A percentile compares a stretch with the other conserved stretches of the same genome.
Evolutionary conservation across 2,113 vertebrate species (phyloP).

Genomic region (Oryzias javanicus): DNA sequence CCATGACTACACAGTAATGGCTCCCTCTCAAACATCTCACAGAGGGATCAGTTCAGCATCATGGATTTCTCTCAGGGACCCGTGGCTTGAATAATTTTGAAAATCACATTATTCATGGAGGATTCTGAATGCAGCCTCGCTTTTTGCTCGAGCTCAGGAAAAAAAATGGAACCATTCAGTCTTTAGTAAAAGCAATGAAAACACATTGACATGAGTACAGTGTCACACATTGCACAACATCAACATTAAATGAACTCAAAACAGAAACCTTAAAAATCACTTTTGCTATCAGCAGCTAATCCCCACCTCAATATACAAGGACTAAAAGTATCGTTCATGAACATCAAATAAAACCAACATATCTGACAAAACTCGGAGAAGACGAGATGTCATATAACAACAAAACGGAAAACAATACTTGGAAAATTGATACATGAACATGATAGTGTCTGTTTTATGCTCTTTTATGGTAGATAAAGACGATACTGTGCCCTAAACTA

Average conservation of each 20-base stretch:
- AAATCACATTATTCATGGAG: conserved; percentile 46
- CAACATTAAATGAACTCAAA: conserved; percentile 33
- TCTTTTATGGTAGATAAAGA: too few relatives aligned
- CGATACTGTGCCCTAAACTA: too few relatives aligned
- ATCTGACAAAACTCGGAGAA: background rate
- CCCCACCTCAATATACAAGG: conserved; percentile 30
- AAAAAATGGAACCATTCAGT: background rate
- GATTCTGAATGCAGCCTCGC: conserved; percentile 18
- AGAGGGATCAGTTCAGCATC: conserved; percentile 60
- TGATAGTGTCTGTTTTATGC: too few relatives aligned
- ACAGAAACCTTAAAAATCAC: conserved; percentile 26
- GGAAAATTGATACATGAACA: too few relatives aligned
- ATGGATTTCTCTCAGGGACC: conserved; percentile 43
- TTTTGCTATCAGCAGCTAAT: conserved; percentile 36
- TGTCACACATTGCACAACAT: conserved; percentile 18
- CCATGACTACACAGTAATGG: conserved; percentile 64
- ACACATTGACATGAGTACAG: background rate
- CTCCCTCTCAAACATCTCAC: conserved; percentile 55
- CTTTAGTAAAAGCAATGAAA: background rate
- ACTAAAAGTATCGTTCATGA: too few relatives aligned
- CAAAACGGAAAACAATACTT: too few relatives aligned
- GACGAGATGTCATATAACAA: too few relatives aligned
- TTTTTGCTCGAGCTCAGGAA: background rate
- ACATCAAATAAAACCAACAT: too few relatives aligned
- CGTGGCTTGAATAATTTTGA: conserved; percentile 44